Percentiles rank a stretch among this genome's conserved stretches.
Conservation (phyloP, 1,140 invertebrate species). For the Meteorus sp. region DNA sequence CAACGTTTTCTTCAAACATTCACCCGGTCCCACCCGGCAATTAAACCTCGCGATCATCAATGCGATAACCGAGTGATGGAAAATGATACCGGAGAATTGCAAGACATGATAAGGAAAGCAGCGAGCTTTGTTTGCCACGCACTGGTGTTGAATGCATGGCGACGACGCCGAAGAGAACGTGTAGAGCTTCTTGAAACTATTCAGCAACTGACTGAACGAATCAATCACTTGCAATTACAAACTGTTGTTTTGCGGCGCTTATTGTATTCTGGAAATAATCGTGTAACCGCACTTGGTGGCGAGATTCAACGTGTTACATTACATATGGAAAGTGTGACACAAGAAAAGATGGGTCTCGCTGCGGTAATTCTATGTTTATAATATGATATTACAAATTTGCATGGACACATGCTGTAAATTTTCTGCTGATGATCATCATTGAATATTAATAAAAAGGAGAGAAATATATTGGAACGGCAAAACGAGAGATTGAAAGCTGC, state of each 20-base stretch:
- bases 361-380: conserved; percentile 33
- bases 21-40: no score
- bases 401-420: conserved; percentile 1
- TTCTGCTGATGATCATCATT: conserved; percentile 2
- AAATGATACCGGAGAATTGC: conserved; percentile 25
- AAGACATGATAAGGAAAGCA: conserved; percentile 37
- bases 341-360: conserved; percentile 49
- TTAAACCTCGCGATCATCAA: no score
- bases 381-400: neutral
- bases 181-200: conserved; percentile 53
- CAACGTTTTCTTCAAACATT: no score
- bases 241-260: conserved; percentile 62
- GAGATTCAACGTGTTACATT: conserved; percentile 60
- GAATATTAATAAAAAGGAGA: conserved; percentile 50
- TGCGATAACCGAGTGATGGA: conserved; percentile 30
- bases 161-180: conserved; percentile 59
- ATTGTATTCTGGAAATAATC: conserved; percentile 61
- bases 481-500: conserved; percentile 46
- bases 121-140: conserved; percentile 56
- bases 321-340: conserved; percentile 44
- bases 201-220: conserved; percentile 50
- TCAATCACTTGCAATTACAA: conserved; percentile 62
- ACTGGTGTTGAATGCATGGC: conserved; percentile 62
- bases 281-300: conserved; percentile 56
- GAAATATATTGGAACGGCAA: conserved; percentile 52